phyloP scores from a whole-genome alignment of 1,140 invertebrate genomes.

The Aphaenogaster ashmeadi region DNA sequence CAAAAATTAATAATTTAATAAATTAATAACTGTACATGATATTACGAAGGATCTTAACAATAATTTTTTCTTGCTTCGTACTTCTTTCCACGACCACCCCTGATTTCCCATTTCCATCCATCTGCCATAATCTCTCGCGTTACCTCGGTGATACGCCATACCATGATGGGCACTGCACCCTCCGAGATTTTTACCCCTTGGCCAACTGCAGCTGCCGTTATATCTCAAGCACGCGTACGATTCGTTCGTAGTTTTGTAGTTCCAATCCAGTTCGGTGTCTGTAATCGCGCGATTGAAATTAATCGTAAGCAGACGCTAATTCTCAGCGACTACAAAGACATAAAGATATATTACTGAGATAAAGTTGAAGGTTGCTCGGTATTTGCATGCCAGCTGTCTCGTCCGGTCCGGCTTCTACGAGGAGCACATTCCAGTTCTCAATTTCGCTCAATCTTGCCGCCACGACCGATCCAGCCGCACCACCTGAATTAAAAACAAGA shows the following conservation, averaged over 20 bases:
- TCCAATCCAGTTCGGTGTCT: constrained; percentile 94
- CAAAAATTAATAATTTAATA: neutral
- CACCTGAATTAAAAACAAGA: constrained; percentile 72
- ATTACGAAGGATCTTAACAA: neutral
- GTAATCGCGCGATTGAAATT: constrained; percentile 72
- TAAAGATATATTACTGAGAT: constrained; percentile 73
- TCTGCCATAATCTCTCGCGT: constrained; percentile 89
- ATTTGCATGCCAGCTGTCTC: constrained; percentile 82
- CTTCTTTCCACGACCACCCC: constrained; percentile 90
- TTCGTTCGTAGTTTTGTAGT: constrained; percentile 95
- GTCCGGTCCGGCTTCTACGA: constrained; percentile 89
- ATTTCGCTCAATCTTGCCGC: constrained; percentile 85
- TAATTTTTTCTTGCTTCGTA: constrained; percentile 46
- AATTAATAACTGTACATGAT: too few species aligned
- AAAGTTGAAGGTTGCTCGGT: constrained; percentile 77
- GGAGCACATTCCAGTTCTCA: constrained; percentile 82
- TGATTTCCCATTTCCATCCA: constrained; percentile 87
- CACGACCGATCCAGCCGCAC: constrained; percentile 83
- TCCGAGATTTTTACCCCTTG: constrained; percentile 86
- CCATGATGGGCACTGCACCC: constrained; percentile 89
- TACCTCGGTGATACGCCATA: constrained; percentile 91
- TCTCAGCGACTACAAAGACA: neutral
- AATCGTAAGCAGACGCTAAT: neutral
- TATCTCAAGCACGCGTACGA: constrained; percentile 92
- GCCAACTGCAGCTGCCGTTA: constrained; percentile 82